These are phyloP conservation scores for Thalassoma bifasciatum DNA, from an alignment of 2,113 vertebrate genomes.

Conservation along the genomic window DNA sequence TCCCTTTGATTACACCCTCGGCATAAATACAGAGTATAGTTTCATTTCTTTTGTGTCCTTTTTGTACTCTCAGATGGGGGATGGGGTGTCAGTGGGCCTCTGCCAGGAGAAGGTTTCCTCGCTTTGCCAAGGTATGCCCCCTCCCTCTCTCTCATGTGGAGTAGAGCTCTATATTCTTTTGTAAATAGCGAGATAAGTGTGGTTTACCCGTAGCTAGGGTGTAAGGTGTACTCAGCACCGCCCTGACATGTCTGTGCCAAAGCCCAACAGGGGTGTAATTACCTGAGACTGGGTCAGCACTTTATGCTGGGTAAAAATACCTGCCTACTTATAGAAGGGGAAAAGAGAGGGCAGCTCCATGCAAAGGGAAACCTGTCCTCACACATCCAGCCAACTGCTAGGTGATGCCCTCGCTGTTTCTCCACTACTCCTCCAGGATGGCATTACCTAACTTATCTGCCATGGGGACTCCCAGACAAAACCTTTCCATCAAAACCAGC, in stretches of 20 bases:
- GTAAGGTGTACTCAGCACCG: slow-evolving; percentile 74
- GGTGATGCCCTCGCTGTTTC: slow-evolving; percentile 14
- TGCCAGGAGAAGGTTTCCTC: slow-evolving; percentile 61
- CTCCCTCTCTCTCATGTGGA: slow-evolving; percentile 65
- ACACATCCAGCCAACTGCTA: slow-evolving; percentile 41
- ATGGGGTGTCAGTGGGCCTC: slow-evolving; percentile 47
- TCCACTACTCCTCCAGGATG: slow-evolving; percentile 22
- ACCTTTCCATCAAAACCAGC: slow-evolving; percentile 54
- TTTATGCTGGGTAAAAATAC: slow-evolving; percentile 81
- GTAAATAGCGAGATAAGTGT: slow-evolving; percentile 78
- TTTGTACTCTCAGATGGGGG: slow-evolving; percentile 46
- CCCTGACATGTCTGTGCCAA: slow-evolving; percentile 78
- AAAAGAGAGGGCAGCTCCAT: slow-evolving; percentile 53
- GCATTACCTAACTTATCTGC: slow-evolving; percentile 37
- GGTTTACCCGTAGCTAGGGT: slow-evolving; percentile 72
- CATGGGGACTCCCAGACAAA: slow-evolving; percentile 41
- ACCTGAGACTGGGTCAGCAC: slow-evolving; percentile 81
- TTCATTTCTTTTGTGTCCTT: slow-evolving; percentile 51
- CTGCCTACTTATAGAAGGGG: slow-evolving; percentile 70
- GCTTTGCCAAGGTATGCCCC: slow-evolving; percentile 73
- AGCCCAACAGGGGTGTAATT: slow-evolving; percentile 80
- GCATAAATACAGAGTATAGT: slow-evolving; percentile 59
- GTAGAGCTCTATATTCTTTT: slow-evolving; percentile 57
- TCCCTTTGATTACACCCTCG: slow-evolving; percentile 47
- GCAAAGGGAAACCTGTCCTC: slow-evolving; percentile 68